phyloP scores from a whole-genome alignment of 30 jellyfish, hydroid and myxozoan species.

The Turritopsis rubra region DNA sequence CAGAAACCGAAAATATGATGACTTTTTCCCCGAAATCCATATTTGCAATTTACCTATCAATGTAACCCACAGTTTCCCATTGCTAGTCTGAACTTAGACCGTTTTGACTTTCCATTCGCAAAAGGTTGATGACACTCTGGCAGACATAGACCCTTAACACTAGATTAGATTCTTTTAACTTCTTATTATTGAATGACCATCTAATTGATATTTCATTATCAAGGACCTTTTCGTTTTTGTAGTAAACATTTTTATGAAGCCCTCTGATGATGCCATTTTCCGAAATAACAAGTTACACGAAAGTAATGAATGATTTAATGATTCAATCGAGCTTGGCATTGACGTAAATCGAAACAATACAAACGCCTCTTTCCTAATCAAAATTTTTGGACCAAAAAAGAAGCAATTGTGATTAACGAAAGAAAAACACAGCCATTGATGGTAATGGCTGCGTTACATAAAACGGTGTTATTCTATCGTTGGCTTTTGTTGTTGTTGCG shows the following conservation, averaged over 20 bases:
- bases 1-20: no score
- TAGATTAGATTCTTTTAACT: background rate
- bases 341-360: background rate
- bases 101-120: no score
- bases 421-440: no score
- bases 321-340: background rate
- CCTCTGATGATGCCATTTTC: background rate
- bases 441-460: no score
- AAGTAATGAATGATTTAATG: background rate
- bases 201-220: background rate
- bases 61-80: no score
- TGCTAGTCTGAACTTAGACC: no score
- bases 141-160: background rate
- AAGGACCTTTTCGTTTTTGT: background rate
- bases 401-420: background rate
- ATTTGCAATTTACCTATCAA: no score
- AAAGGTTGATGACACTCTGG: background rate
- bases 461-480: no score
- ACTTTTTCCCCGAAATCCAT: no score
- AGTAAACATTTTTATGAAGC: background rate
- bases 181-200: background rate
- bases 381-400: background rate
- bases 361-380: background rate
- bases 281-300: background rate
- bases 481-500: no score